A percentile compares a stretch with the other conserved stretches of the same genome.
These are phyloP conservation scores for Hybognathus amarus DNA, from an alignment of 2,797 vertebrate species.

Conservation along the genomic window DNA sequence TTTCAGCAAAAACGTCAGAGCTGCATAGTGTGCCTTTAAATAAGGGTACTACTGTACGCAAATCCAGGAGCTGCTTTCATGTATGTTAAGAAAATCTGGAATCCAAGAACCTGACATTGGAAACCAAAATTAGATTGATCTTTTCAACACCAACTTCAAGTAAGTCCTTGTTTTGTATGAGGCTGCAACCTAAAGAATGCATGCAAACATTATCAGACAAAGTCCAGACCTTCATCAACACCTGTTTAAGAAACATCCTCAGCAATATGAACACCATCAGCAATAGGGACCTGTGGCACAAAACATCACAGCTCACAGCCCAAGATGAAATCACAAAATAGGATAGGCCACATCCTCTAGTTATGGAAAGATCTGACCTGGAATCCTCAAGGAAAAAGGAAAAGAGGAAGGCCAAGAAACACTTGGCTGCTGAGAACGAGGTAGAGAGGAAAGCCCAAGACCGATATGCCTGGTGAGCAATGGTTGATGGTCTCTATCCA, in stretches of 20 bases:
- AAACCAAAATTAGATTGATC: neutral
- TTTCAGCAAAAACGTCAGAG: too few species aligned
- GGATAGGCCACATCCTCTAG: neutral
- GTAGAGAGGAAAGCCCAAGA: neutral
- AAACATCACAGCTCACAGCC: neutral
- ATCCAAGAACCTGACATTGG: neutral
- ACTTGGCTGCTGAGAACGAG: neutral
- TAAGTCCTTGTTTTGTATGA: neutral
- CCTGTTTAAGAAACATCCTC: neutral
- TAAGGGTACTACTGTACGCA: neutral
- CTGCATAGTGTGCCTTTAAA: neutral
- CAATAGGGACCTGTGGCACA: neutral
- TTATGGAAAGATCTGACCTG: neutral
- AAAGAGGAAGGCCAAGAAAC: neutral
- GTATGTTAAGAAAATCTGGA: neutral
- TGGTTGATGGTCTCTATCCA: neutral
- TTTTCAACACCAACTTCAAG: neutral
- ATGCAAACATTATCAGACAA: neutral
- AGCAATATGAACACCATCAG: neutral
- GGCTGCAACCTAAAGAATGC: neutral
- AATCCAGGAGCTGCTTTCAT: neutral
- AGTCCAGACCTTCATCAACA: neutral
- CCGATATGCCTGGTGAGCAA: neutral
- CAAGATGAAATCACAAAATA: neutral
- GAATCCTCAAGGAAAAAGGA: neutral